phyloP scores from a whole-genome alignment of 1,140 invertebrate genomes.

The Subanguina moxae region DNA sequence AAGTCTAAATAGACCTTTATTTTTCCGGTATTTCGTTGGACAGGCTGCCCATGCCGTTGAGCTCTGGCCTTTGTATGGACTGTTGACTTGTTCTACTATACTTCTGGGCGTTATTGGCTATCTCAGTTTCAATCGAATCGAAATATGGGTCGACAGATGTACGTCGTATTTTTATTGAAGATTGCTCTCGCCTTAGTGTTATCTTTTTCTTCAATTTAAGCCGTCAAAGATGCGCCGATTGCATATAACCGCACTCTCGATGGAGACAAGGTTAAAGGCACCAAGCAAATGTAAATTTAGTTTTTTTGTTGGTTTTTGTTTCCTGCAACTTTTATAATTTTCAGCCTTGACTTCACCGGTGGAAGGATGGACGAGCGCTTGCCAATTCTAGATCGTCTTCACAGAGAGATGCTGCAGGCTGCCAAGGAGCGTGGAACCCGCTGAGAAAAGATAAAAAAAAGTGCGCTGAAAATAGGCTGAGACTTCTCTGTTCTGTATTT shows the following conservation, averaged over 20 bases:
- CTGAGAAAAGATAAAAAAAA: neutral
- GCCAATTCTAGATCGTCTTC: neutral
- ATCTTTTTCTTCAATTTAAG: too few species aligned
- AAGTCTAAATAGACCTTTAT: too few species aligned
- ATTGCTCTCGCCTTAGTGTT: too few species aligned
- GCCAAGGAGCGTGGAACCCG: constrained; percentile 5
- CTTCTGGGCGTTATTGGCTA: constrained; percentile 34
- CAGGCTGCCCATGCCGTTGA: constrained; percentile 18
- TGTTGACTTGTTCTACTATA: neutral
- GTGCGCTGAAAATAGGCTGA: too few species aligned
- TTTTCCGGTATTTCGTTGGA: constrained; percentile 9
- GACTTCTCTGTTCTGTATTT: too few species aligned
- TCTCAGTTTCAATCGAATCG: constrained; percentile 42
- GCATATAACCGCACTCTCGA: too few species aligned
- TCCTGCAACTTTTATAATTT: neutral
- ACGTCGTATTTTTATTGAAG: neutral
- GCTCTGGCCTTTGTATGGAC: constrained; percentile 14
- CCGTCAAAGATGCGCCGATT: too few species aligned
- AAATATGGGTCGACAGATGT: constrained; percentile 51
- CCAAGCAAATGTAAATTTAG: too few species aligned
- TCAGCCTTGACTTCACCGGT: neutral
- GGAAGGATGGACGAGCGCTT: neutral
- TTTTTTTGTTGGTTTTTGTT: too few species aligned
- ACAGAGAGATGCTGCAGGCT: neutral
- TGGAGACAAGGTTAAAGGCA: too few species aligned